Percentiles rank a stretch among this genome's conserved stretches.
Evolutionary conservation across 2,113 vertebrate species (phyloP).

Genomic region (Rhinopithecus roxellana): DNA sequence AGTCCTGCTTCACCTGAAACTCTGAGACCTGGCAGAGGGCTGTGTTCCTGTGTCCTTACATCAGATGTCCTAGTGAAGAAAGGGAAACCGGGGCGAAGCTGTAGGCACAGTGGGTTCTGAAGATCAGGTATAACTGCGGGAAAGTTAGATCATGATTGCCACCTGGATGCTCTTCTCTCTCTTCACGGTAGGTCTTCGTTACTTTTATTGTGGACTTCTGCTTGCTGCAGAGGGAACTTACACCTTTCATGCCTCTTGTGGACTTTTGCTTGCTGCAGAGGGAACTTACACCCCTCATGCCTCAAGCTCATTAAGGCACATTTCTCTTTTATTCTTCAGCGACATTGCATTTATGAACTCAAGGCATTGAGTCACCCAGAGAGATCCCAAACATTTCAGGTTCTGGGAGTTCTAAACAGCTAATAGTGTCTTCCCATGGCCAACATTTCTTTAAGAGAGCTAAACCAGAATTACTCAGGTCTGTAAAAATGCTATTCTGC

Average conservation of each 20-base stretch:
- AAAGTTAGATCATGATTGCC: conserved; percentile 29
- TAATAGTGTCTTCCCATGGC: background rate
- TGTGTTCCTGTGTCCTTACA: conserved; percentile 32
- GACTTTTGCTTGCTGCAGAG: background rate
- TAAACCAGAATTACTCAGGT: background rate
- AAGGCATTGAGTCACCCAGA: background rate
- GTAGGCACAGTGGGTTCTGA: background rate
- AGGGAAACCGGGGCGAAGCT: background rate
- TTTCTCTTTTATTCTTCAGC: background rate
- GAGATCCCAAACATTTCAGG: background rate
- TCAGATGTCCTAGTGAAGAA: background rate
- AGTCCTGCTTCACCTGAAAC: conserved; percentile 3
- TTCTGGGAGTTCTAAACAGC: background rate
- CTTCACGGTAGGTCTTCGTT: conserved; percentile 47
- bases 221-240: background rate
- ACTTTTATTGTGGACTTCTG: background rate
- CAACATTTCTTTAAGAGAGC: background rate
- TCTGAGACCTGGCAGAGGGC: background rate
- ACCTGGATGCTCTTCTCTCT: conserved; percentile 65
- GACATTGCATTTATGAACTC: background rate
- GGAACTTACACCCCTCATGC: background rate
- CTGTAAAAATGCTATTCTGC: background rate
- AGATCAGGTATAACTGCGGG: background rate
- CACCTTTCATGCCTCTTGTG: background rate
- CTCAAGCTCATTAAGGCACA: background rate